These are phyloP conservation scores for Dryococelus australis DNA, from an alignment of 2,888 invertebrate species.

Conservation along the genomic window DNA sequence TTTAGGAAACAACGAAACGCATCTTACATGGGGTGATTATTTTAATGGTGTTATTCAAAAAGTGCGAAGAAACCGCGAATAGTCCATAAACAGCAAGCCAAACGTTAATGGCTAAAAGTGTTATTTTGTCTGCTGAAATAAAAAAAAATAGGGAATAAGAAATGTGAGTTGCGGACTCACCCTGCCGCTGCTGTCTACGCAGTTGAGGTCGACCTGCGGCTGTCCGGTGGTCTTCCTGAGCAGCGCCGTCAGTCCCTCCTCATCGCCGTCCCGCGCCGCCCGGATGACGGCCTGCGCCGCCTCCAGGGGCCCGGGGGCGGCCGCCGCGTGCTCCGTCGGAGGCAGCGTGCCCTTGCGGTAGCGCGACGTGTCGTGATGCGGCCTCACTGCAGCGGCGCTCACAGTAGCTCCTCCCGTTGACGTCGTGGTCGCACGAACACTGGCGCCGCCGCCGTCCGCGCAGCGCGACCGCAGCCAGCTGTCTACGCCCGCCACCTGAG, in stretches of 20 bases:
- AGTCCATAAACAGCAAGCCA: too few relatives aligned
- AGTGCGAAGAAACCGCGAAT: too few relatives aligned
- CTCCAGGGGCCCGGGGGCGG: constrained; percentile 32
- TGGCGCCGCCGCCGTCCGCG: background rate
- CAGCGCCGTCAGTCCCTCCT: constrained; percentile 55
- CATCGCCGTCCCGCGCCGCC: constrained; percentile 65
- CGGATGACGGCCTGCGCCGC: constrained; percentile 57
- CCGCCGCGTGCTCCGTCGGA: constrained; percentile 39
- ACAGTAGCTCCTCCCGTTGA: too few relatives aligned
- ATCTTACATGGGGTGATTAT: too few relatives aligned
- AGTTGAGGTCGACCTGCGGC: constrained; percentile 62
- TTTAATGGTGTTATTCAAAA: too few relatives aligned
- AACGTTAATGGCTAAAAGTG: too few relatives aligned
- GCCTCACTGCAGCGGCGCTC: constrained; percentile 13
- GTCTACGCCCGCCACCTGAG: constrained; percentile 43
- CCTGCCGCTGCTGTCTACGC: constrained; percentile 65
- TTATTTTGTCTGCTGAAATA: too few relatives aligned
- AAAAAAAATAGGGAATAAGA: too few relatives aligned
- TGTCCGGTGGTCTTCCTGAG: constrained; percentile 53
- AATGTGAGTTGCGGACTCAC: constrained; percentile 57
- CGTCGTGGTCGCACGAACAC: constrained; percentile 26
- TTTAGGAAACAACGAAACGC: too few relatives aligned
- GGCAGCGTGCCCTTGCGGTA: constrained; percentile 45
- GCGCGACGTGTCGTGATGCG: constrained; percentile 41
- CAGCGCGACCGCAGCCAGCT: constrained; percentile 44